A percentile compares a stretch with the other conserved stretches of the same genome.
These are phyloP conservation scores for Antitype chi DNA, from an alignment of 2,888 invertebrate genomes.

Conservation along the genomic window DNA sequence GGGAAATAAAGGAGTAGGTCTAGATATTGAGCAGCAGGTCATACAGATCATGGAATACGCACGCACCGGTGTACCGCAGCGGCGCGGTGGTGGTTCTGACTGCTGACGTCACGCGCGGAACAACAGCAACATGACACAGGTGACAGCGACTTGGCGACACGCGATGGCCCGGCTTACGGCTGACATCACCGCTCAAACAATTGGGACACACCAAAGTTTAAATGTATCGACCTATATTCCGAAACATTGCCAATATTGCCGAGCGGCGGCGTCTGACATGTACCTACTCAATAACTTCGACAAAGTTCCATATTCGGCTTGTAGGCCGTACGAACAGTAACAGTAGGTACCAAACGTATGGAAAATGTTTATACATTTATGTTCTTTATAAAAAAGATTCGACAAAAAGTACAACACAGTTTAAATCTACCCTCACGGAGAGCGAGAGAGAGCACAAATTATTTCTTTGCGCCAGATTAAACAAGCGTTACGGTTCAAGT, in stretches of 20 bases:
- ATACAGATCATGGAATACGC: not conserved
- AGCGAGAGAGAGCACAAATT: no score
- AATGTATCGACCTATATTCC: conserved; percentile 18
- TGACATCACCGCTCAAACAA: conserved; percentile 24
- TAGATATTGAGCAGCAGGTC: not conserved
- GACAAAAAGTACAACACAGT: no score
- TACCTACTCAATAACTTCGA: conserved; percentile 11
- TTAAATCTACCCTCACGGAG: no score
- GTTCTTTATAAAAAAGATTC: no score
- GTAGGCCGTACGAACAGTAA: not conserved
- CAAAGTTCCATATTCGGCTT: conserved; percentile 4
- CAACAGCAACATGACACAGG: no score
- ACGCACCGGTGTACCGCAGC: not conserved
- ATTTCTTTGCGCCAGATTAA: no score
- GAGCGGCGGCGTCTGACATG: conserved; percentile 11
- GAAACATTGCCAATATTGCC: conserved; percentile 32
- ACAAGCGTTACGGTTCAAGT: no score
- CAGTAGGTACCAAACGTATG: not conserved
- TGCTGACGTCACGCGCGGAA: not conserved
- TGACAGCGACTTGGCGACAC: not conserved
- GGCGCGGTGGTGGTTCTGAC: not conserved
- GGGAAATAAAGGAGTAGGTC: not conserved
- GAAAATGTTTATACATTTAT: not conserved
- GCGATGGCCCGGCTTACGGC: not conserved
- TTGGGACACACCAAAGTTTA: conserved; percentile 13